Evolutionary conservation across 1,140 invertebrate species (phyloP).

Genomic region (Aphaenogaster ashmeadi): DNA sequence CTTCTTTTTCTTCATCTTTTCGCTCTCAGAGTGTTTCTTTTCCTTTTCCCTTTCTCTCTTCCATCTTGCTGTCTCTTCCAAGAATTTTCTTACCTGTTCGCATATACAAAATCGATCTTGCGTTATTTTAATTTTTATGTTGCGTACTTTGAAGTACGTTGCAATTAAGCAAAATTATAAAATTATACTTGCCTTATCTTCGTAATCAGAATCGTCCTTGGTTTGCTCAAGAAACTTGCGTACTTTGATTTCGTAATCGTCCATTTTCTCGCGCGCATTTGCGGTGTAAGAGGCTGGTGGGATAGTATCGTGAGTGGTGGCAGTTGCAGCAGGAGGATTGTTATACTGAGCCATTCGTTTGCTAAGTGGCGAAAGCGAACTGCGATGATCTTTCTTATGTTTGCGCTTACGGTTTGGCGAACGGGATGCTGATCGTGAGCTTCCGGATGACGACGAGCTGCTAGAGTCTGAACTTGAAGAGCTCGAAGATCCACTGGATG

Average conservation of each 20-base stretch:
- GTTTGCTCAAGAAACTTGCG: slow-evolving; percentile 92
- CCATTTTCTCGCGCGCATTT: slow-evolving; percentile 86
- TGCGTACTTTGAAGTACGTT: not conserved
- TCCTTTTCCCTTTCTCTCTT: slow-evolving; percentile 90
- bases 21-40: slow-evolving; percentile 89
- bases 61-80: slow-evolving; percentile 93
- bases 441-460: slow-evolving; percentile 88
- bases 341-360: slow-evolving; percentile 91
- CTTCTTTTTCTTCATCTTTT: slow-evolving; percentile 91
- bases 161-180: not conserved
- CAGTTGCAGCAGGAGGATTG: slow-evolving; percentile 85
- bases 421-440: slow-evolving; percentile 89
- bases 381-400: slow-evolving; percentile 90
- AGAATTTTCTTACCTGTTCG: slow-evolving; percentile 90
- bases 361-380: slow-evolving; percentile 92
- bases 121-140: not conserved
- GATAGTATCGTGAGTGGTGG: slow-evolving; percentile 88
- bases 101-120: not conserved
- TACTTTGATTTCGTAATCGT: slow-evolving; percentile 91
- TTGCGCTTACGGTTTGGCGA: slow-evolving; percentile 89
- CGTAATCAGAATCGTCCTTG: slow-evolving; percentile 94
- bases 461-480: slow-evolving; percentile 87
- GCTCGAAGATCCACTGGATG: slow-evolving; percentile 89
- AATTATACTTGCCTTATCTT: slow-evolving; percentile 89
- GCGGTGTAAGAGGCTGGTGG: slow-evolving; percentile 87